Evolutionary conservation across 2,797 vertebrate species (phyloP).

Genomic region (Enteromius afrohamiltoni): DNA sequence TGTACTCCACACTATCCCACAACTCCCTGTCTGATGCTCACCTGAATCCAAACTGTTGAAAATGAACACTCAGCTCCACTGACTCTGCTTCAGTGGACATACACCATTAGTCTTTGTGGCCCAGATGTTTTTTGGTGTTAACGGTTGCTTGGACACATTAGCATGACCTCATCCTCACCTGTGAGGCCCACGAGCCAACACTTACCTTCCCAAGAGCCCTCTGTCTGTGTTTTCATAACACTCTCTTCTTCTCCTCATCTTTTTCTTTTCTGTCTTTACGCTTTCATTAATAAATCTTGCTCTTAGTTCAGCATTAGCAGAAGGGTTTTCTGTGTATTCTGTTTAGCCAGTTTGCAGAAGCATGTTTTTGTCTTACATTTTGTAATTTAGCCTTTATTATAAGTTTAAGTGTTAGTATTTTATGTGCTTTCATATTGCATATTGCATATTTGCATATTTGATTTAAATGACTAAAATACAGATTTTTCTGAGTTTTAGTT

Average conservation of each 20-base stretch:
- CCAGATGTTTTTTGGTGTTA: conserved; percentile 53
- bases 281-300: not conserved
- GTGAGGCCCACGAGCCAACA: conserved; percentile 5
- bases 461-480: not conserved
- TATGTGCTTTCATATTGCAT: not conserved
- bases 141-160: conserved; percentile 13
- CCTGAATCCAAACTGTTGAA: not conserved
- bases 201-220: conserved; percentile 1
- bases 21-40: not conserved
- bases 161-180: conserved; percentile 52
- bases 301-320: not conserved
- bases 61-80: not conserved
- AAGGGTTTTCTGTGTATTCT: not conserved
- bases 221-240: not conserved
- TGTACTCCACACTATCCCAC: not conserved
- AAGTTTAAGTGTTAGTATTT: not conserved
- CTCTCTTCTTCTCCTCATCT: not conserved
- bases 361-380: not conserved
- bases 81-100: not conserved
- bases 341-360: not conserved
- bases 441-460: no score
- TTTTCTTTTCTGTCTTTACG: not conserved
- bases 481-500: not conserved
- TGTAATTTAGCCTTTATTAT: not conserved
- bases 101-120: not conserved